Evolutionary conservation across 2,888 invertebrate genomes (phyloP), one percentile per base, ranked within the genome.

Genomic region (Notodonta ziczac): DNA sequence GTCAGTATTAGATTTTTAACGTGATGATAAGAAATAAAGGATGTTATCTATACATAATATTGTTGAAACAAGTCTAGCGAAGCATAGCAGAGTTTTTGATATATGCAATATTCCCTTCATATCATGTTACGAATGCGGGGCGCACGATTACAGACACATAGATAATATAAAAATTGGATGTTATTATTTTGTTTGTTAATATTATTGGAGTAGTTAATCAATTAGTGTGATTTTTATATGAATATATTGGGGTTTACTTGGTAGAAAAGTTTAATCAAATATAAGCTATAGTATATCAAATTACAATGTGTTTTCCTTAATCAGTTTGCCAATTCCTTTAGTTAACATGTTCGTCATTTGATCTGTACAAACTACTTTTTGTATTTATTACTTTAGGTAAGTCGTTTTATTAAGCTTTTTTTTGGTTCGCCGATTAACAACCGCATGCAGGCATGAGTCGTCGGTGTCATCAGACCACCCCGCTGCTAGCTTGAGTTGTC

Each of bases 181-280:
- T 89, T 87, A 84, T 80, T 87, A 89, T 85, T 90, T 90, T 92
- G 91, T 91, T 93, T 92, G 91, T 91, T 93, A 91, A 93, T 93
- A 86, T 93, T 93, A 92, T 93, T 92, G 90, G 87, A 84, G 79
- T 89, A 91, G 89, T 84, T 90, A 82, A 86, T 87, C 84, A 79
- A 86, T 85, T 93, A 91, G 93, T 89, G 93, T 92, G 93, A 93
- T 92, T 93, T 91, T 93, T 93, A 93, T 93, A 93, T 93, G 92
- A 92, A 93, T 93, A 93, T 93, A 93, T 93, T 90, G 92, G 93
- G 93, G 92, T 91, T 92, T 92, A 91, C 85, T 90, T 90, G 92
- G 93, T 93, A 93, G 92, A 90, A 88, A 92, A 89, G 86, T 91
- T 92, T 89, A 90, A 87, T 90, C 87, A 91, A 93, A 91, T 91